A percentile compares a stretch with the other conserved stretches of the same genome.
Conservation (phyloP, 2,797 vertebrate species). For the Mallotus villosus region DNA sequence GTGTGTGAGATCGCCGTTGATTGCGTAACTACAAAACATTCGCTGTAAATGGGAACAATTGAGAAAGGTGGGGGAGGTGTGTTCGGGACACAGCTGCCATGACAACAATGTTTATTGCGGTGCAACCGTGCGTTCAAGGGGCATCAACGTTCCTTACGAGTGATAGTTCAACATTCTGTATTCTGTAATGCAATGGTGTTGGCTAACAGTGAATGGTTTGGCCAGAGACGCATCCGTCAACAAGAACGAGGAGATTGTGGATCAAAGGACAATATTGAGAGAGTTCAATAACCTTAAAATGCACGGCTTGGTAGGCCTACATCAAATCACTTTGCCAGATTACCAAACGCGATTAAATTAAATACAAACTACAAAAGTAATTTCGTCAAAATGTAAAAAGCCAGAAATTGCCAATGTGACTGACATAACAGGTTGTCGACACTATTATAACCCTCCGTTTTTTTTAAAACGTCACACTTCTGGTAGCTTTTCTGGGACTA, state of each 20-base stretch:
- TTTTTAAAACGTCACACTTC: not conserved
- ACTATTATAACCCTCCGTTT: conserved; percentile 9
- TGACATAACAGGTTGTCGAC: conserved; percentile 6
- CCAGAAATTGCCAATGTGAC: too few relatives aligned
- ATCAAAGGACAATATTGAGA: not conserved
- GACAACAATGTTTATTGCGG: conserved; percentile 44
- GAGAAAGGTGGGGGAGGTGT: conserved; percentile 34
- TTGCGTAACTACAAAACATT: too few relatives aligned
- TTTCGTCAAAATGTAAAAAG: too few relatives aligned
- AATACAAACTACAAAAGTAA: too few relatives aligned
- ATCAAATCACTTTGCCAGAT: too few relatives aligned
- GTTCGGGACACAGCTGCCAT: conserved; percentile 41
- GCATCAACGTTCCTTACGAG: too few relatives aligned
- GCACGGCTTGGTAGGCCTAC: not conserved
- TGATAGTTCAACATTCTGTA: too few relatives aligned
- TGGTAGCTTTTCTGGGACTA: too few relatives aligned
- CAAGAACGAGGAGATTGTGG: not conserved
- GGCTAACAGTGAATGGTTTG: too few relatives aligned
- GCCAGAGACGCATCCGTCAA: not conserved
- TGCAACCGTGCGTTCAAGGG: not conserved
- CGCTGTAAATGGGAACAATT: conserved; percentile 31
- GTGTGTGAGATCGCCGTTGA: too few relatives aligned
- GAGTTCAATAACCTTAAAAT: not conserved
- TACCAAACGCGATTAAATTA: too few relatives aligned
- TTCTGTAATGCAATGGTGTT: too few relatives aligned